A percentile compares a stretch with the other conserved stretches of the same genome.
phyloP scores from a whole-genome alignment of 1,140 invertebrate species.

The Cherax quadricarinatus region DNA sequence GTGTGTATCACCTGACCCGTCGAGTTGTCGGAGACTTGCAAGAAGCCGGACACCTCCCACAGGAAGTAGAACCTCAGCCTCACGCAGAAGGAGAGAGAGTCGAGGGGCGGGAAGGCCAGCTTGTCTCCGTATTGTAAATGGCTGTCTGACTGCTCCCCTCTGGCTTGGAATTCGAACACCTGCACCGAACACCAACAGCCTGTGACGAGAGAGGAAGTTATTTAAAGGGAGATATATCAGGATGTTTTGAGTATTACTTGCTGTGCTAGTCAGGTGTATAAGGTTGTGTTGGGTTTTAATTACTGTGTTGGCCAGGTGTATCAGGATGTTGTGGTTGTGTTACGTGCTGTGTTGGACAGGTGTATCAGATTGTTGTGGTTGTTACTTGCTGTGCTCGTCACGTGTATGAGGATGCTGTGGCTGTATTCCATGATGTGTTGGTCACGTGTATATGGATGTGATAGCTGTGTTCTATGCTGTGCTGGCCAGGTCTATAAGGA shows the following conservation, averaged over 20 bases:
- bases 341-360: no score
- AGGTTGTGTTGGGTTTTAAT: no score
- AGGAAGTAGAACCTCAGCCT: conserved; percentile 57
- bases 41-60: conserved; percentile 65
- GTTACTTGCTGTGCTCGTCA: no score
- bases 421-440: neutral
- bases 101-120: conserved; percentile 14
- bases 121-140: conserved; percentile 9
- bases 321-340: no score
- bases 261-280: no score
- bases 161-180: conserved; percentile 53
- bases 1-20: conserved; percentile 32
- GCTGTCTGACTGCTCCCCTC: conserved; percentile 52
- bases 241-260: neutral
- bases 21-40: conserved; percentile 40
- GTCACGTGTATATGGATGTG: no score
- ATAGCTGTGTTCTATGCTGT: neutral
- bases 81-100: conserved; percentile 53
- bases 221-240: neutral
- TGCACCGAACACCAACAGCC: conserved; percentile 2
- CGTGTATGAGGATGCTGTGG: no score
- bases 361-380: no score
- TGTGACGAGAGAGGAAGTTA: neutral
- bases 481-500: neutral
- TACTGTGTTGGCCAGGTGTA: no score